phyloP scores from a whole-genome alignment of 2,888 invertebrate species.

The Rotaria sp. region DNA sequence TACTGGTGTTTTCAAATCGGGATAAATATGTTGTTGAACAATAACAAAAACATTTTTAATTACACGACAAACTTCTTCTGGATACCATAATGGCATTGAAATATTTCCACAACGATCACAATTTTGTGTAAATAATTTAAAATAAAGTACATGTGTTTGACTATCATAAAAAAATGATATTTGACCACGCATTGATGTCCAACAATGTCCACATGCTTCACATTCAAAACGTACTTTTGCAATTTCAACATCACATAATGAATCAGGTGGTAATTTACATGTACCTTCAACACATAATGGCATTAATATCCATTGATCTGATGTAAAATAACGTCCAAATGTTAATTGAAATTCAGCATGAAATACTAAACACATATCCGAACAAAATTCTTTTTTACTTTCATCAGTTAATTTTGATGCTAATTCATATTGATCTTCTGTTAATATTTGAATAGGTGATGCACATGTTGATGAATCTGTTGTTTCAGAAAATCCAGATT shows the following conservation, averaged over 20 bases:
- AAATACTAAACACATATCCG: slow-evolving; percentile 23
- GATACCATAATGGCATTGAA: neutral
- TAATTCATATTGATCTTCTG: neutral
- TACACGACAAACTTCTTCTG: slow-evolving; percentile 23
- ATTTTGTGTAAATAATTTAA: slow-evolving; percentile 23
- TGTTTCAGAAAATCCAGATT: neutral
- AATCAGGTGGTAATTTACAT: neutral
- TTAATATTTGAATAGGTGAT: neutral
- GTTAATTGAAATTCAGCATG: slow-evolving; percentile 29
- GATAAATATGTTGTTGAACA: neutral
- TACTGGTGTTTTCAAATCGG: neutral
- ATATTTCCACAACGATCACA: neutral
- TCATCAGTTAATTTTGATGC: neutral
- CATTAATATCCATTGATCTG: neutral
- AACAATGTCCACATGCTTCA: neutral
- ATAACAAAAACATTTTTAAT: neutral
- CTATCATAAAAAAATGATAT: slow-evolving; percentile 19
- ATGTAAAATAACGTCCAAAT: slow-evolving; percentile 4
- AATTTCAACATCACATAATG: slow-evolving; percentile 25
- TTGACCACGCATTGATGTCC: slow-evolving; percentile 27
- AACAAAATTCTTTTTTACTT: slow-evolving; percentile 22
- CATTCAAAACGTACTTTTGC: slow-evolving; percentile 29
- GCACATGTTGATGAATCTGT: neutral
- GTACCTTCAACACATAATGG: neutral
- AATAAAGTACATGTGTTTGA: neutral